These are phyloP conservation scores for Empis livida DNA, from an alignment of 2,888 invertebrate genomes.

Conservation along the genomic window DNA sequence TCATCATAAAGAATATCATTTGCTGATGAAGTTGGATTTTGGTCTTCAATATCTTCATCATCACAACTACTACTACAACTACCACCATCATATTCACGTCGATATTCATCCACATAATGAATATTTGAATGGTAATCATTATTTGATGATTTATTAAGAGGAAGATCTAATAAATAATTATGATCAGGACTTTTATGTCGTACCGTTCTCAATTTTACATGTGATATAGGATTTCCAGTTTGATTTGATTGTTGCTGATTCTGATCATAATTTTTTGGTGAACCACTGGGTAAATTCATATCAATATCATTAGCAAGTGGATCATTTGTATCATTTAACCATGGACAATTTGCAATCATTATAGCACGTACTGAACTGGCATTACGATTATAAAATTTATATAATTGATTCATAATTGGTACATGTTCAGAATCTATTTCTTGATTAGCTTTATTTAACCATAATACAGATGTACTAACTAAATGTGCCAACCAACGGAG, in stretches of 20 bases:
- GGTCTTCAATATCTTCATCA: conserved; percentile 1
- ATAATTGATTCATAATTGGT: conserved; percentile 60
- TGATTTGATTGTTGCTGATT: neutral
- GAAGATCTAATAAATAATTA: neutral
- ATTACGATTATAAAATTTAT: conserved; percentile 64
- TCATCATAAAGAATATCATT: conserved; percentile 33
- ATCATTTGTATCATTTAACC: conserved; percentile 31
- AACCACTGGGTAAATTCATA: neutral
- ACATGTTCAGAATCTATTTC: conserved; percentile 66
- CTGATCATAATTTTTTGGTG: neutral
- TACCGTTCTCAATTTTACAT: neutral
- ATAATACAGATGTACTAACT: conserved; percentile 59
- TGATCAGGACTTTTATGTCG: neutral
- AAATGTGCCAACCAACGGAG: conserved; percentile 66
- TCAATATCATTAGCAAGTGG: conserved; percentile 10
- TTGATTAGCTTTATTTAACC: conserved; percentile 72
- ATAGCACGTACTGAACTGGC: conserved; percentile 66
- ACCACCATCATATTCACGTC: conserved; percentile 17
- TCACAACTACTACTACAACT: neutral
- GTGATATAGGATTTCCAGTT: neutral
- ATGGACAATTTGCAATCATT: conserved; percentile 58
- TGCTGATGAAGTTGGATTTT: neutral
- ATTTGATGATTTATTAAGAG: neutral
- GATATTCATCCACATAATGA: conserved; percentile 43
- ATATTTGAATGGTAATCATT: conserved; percentile 22